phyloP scores from a whole-genome alignment of 2,113 vertebrate genomes.

The Stomatorhinus ivindoensis region DNA sequence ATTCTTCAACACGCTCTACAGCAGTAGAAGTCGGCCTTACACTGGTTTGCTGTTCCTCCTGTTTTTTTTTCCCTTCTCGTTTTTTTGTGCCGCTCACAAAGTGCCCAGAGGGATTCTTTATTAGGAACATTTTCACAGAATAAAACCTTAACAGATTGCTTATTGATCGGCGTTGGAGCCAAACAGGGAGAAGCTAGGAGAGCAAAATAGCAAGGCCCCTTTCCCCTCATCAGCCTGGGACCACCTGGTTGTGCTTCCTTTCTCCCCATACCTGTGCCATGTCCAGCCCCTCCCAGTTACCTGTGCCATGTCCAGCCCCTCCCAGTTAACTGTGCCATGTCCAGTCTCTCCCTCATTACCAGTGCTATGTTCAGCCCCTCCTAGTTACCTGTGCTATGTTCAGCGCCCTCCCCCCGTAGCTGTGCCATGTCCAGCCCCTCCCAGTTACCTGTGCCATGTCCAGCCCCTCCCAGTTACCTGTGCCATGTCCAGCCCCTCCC shows the following conservation, averaged over 20 bases:
- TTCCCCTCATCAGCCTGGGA: neutral
- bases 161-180: constrained; percentile 37
- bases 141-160: constrained; percentile 48
- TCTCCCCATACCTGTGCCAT: neutral
- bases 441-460: constrained; percentile 4
- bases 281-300: neutral
- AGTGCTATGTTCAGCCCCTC: neutral
- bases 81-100: constrained; percentile 23
- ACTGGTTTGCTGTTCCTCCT: constrained; percentile 20
- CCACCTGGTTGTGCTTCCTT: neutral
- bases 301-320: constrained; percentile 12
- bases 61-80: neutral
- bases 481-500: neutral
- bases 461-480: constrained; percentile 6
- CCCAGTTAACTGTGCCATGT: neutral
- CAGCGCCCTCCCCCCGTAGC: neutral
- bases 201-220: constrained; percentile 7
- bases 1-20: constrained; percentile 29
- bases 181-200: constrained; percentile 20
- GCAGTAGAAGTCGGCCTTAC: constrained; percentile 28
- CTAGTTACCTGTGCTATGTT: constrained; percentile 13
- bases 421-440: neutral
- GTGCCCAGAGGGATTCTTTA: constrained; percentile 36
- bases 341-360: neutral
- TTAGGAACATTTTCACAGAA: constrained; percentile 42